Evolutionary conservation across 2,888 invertebrate species (phyloP).

Genomic region (Pterostichus niger): DNA sequence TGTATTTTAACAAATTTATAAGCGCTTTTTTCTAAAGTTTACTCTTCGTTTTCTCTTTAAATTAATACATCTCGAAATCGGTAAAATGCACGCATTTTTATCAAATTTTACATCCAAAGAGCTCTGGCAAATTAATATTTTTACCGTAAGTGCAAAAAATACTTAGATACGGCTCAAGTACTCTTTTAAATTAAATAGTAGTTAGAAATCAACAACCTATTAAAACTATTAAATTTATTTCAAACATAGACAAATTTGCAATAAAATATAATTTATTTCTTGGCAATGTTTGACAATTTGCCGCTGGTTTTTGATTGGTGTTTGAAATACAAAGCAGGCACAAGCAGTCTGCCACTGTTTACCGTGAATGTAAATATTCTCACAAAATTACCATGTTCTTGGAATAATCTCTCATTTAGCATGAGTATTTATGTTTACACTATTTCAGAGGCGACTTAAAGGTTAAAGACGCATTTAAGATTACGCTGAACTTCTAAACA

Average conservation of each 20-base stretch:
- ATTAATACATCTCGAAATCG: too few relatives aligned
- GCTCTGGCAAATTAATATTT: too few relatives aligned
- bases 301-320: constrained; percentile 25
- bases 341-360: constrained; percentile 57
- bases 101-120: too few relatives aligned
- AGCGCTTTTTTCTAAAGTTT: too few relatives aligned
- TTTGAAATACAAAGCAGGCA: neutral
- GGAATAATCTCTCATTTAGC: constrained; percentile 64
- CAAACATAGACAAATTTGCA: too few relatives aligned
- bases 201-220: too few relatives aligned
- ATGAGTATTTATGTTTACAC: constrained; percentile 55
- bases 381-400: constrained; percentile 61
- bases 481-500: constrained; percentile 16
- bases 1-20: too few relatives aligned
- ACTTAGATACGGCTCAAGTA: neutral
- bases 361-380: constrained; percentile 61
- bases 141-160: neutral
- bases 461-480: constrained; percentile 51
- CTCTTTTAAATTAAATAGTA: too few relatives aligned
- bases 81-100: too few relatives aligned
- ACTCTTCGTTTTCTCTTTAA: too few relatives aligned
- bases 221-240: too few relatives aligned
- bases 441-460: constrained; percentile 63
- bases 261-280: too few relatives aligned
- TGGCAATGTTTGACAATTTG: constrained; percentile 2